Evolutionary conservation across 2,888 invertebrate genomes (phyloP), one percentile per base, ranked within the genome.

Genomic region (Melanargia galathea): DNA sequence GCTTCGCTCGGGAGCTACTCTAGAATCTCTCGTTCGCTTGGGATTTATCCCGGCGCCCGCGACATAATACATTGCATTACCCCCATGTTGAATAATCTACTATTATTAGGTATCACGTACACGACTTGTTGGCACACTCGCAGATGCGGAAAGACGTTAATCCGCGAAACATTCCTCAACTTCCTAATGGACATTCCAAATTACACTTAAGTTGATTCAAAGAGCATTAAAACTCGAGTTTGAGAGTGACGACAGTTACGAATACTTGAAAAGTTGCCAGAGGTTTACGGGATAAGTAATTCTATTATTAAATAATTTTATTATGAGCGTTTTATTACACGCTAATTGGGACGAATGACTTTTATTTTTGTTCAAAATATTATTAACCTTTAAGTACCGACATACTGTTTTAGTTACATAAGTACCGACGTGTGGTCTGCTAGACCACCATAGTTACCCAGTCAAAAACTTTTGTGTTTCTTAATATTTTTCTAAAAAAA

Each of bases 121-220:
- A 6, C 8, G 43, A 43, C 43, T 43, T 33, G 35, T 35, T 52
- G 18, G 52, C 33, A 35, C 33, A 52, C 18, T 33, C 33, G 51
- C 13, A 33, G 18, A 18, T 11, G 51, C 18, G 4, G 20, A 57
- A 43, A 40, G 54, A 65, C 61, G 22, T 67, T 63, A 68, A 64
- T 64, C 56, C 26, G 45, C 51, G 43, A 45, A 58, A 67, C 62
- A 67, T 59, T 68, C 74, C 72, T 69, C 76, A 85, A 86, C 80
- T 84, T 83, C 75, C 76, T 83, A 86, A 86, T 85, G 81, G 83
- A 82, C 83, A 80, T 73, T 76, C 75, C 73, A 76, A 81, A 83
- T 84, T 77, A 79, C 76, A 72, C 73, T 77, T 81, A 83, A 86
- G 82, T 83, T 80, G 76, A 78, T 79, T 81, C 80, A 76, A 82